Evolutionary conservation across 1,140 invertebrate species (phyloP).

Genomic region (Drosophila nikananu): DNA sequence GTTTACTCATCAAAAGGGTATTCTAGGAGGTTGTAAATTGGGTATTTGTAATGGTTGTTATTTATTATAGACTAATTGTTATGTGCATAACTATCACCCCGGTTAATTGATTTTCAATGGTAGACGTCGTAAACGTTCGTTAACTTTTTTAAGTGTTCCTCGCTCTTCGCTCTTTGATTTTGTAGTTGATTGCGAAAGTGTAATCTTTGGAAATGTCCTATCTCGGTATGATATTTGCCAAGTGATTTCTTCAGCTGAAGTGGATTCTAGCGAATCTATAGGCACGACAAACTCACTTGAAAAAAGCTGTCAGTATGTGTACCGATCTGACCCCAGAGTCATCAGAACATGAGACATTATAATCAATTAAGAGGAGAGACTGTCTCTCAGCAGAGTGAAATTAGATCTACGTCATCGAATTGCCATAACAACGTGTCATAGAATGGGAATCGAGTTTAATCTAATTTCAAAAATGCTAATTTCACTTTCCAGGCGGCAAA

Average conservation of each 20-base stretch:
- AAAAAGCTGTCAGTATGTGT: constrained; percentile 14
- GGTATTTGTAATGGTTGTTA: background rate
- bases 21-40: background rate
- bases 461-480: constrained; percentile 49
- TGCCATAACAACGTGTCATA: constrained; percentile 18
- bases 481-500: constrained; percentile 48
- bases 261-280: constrained; percentile 8
- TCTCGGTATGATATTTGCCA: constrained; percentile 5
- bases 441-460: constrained; percentile 20
- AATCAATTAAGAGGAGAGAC: constrained; percentile 50
- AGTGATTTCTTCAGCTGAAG: constrained; percentile 5
- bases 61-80: background rate
- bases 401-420: constrained; percentile 37
- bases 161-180: constrained; percentile 10
- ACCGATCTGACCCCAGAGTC: constrained; percentile 49
- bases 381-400: constrained; percentile 24
- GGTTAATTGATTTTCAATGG: background rate
- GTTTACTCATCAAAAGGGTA: background rate
- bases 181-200: constrained; percentile 2
- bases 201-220: constrained; percentile 12
- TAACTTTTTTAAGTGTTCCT: background rate
- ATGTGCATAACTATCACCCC: background rate
- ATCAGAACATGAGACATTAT: constrained; percentile 35
- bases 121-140: background rate
- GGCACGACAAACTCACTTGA: constrained; percentile 3